Base-by-base conservation (phyloP, 2,888 invertebrate genomes). In the Pyrrhosoma nymphula region DNA sequence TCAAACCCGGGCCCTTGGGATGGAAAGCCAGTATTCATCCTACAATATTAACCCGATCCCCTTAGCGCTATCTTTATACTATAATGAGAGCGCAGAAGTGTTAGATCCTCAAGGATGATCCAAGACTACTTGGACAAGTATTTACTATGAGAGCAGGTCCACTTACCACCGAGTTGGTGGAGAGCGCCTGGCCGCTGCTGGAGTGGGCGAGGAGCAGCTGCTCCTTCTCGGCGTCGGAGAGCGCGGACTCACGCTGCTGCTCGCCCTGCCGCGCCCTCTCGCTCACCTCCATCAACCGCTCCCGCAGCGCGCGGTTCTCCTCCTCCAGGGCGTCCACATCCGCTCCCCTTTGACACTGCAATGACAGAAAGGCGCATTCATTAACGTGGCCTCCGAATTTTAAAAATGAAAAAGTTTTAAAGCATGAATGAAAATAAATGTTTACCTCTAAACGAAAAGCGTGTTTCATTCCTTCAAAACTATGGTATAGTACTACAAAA, bases 181-280 rank as follows among this genome's bases (percentile, higher is more conserved):
- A 98, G 35, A 98, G 98, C 95, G 98, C 98, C 95, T 98, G 98
- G 96, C 98, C 98, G 96, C 97, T 97, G 95, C 98, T 98, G 97
- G 98, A 97, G 96, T 98, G 97, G 96, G 97, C 98, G 96, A 98
- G 97, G 96, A 98, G 97, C 96, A 98, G 97, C 97, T 98, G 98
- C 96, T 98, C 98, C 97, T 98, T 98, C 97, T 98, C 98, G 96
- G 98, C 98, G 97, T 98, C 98, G 95, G 98, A 98, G 96, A 98
- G 97, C 96, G 98, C 98, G 95, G 98, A 98, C 96, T 98, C 97
- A 97, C 98, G 98, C 96, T 98, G 97, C 96, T 98, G 97, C 96
- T 98, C 97, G 95, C 98, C 98, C 97, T 98, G 98, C 97, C 55
- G 89, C 30, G 39, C 88, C 56, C 75, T 60, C 4, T 47, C 47